A percentile compares a stretch with the other conserved stretches of the same genome.
These are phyloP conservation scores for Platyscapa corneri DNA, from an alignment of 1,140 invertebrate genomes.

Conservation along the genomic window DNA sequence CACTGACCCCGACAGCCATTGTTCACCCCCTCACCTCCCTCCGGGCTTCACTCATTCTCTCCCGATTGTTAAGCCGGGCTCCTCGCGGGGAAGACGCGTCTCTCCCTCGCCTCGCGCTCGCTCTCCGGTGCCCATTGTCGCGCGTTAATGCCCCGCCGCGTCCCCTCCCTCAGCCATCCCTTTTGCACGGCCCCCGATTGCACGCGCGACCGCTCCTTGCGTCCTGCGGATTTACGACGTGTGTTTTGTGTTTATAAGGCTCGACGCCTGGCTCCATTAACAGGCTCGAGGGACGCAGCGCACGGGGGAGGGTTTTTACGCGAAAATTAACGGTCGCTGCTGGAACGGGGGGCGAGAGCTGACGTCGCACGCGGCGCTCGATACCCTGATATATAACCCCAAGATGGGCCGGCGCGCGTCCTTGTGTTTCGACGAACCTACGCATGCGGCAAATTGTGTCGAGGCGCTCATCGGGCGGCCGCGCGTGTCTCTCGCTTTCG, in stretches of 20 bases:
- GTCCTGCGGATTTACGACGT: conserved; percentile 19
- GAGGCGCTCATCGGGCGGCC: background rate
- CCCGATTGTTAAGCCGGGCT: background rate
- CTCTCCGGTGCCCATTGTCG: background rate
- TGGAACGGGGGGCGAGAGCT: background rate
- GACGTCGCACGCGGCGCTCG: background rate
- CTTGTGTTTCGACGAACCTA: conserved; percentile 11
- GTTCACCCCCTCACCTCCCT: background rate
- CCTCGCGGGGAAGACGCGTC: background rate
- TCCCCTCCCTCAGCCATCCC: background rate
- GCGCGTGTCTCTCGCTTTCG: background rate
- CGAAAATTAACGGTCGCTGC: conserved; percentile 37
- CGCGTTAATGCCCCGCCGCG: background rate
- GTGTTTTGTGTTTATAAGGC: conserved; percentile 6
- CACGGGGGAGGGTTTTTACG: background rate
- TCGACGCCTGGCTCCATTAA: conserved; percentile 10
- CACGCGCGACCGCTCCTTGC: background rate
- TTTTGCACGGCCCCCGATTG: background rate
- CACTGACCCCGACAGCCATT: conserved; percentile 36
- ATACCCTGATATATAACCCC: background rate
- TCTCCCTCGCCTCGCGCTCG: background rate
- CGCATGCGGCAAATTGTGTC: background rate
- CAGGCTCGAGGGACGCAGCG: background rate
- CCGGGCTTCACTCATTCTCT: background rate
- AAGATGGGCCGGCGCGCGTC: conserved; percentile 11